These are phyloP conservation scores for Amphiduros pacificus DNA, from an alignment of 2,888 invertebrate species.

Conservation along the genomic window DNA sequence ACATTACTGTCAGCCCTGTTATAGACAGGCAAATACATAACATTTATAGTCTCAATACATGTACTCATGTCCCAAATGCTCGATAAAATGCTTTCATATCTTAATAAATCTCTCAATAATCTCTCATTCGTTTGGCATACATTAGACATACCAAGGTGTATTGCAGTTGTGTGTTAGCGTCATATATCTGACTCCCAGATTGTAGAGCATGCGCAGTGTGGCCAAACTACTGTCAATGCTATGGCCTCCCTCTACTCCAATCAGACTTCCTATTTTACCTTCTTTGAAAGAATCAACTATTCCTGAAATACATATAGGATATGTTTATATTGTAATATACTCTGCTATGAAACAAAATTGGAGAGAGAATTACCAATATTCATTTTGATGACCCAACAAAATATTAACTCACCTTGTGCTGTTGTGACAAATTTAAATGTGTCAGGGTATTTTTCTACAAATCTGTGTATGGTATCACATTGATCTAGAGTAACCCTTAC, in stretches of 20 bases:
- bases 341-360: no score
- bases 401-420: slow-evolving; percentile 71
- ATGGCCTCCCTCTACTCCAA: slow-evolving; percentile 87
- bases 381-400: no score
- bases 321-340: no score
- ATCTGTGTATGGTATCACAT: slow-evolving; percentile 80
- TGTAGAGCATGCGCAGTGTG: slow-evolving; percentile 79
- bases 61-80: no score
- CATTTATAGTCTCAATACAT: no score
- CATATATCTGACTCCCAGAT: slow-evolving; percentile 81
- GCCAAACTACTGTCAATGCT: slow-evolving; percentile 79
- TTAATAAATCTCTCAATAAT: no score
- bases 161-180: slow-evolving; percentile 87
- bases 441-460: slow-evolving; percentile 78
- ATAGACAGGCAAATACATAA: no score
- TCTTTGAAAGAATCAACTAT: slow-evolving; percentile 71
- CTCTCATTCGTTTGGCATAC: no score
- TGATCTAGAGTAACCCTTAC: slow-evolving; percentile 83
- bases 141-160: slow-evolving; percentile 73
- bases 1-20: slow-evolving; percentile 21
- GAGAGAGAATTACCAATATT: no score
- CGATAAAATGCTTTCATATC: no score
- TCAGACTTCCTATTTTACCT: slow-evolving; percentile 82
- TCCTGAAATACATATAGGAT: no score
- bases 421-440: slow-evolving; percentile 67